These are phyloP conservation scores for Cryptus viduatorius DNA, from an alignment of 2,888 invertebrate species.

Conservation along the genomic window DNA sequence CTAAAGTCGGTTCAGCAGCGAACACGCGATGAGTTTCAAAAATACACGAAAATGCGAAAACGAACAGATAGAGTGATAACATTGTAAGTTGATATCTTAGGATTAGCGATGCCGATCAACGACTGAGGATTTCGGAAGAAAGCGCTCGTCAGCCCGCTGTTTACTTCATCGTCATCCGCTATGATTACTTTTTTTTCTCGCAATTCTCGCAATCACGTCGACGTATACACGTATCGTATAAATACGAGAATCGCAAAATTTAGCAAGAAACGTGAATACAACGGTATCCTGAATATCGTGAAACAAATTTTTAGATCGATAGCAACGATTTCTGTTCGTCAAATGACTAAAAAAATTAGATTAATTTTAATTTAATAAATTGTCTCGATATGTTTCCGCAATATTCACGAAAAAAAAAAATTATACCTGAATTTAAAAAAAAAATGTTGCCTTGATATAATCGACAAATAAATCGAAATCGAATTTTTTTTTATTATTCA, in stretches of 20 bases:
- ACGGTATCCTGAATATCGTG: neutral
- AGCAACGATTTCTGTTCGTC: too few relatives aligned
- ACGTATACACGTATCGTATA: constrained; percentile 13
- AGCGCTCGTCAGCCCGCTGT: neutral
- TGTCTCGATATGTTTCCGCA: too few relatives aligned
- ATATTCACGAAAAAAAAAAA: too few relatives aligned
- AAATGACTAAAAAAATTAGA: too few relatives aligned
- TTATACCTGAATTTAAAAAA: too few relatives aligned
- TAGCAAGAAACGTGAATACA: neutral
- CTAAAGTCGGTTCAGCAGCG: constrained; percentile 39
- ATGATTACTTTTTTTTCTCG: constrained; percentile 68
- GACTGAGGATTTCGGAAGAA: constrained; percentile 10
- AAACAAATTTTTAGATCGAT: neutral
- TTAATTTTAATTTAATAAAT: too few relatives aligned
- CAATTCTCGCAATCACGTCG: constrained; percentile 13
- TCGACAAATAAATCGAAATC: too few relatives aligned
- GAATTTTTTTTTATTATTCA: neutral
- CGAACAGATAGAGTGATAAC: constrained; percentile 27
- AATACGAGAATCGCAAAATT: neutral
- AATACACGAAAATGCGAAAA: constrained; percentile 11
- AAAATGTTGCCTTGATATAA: too few relatives aligned
- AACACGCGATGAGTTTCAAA: constrained; percentile 3
- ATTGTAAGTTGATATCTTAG: constrained; percentile 14
- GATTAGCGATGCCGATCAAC: neutral
- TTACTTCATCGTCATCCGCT: neutral